phyloP scores from a whole-genome alignment of 2,797 vertebrate species.

The Anguilla marmorata region DNA sequence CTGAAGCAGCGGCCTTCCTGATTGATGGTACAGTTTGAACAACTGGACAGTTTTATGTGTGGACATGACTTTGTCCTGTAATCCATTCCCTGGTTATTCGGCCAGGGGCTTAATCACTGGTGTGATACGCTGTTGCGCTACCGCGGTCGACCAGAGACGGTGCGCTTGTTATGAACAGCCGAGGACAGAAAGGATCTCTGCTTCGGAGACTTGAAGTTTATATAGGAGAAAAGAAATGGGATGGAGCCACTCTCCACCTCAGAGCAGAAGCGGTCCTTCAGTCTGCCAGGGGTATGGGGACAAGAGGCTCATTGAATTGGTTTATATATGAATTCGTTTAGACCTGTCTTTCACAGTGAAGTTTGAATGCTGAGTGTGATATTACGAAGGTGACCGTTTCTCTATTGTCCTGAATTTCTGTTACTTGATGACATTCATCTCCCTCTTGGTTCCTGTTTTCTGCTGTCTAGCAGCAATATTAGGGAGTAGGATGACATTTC shows the following conservation, averaged over 20 bases:
- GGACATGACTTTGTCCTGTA: background rate
- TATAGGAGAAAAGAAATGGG: background rate
- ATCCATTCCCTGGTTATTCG: background rate
- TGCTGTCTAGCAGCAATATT: background rate
- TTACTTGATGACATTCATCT: background rate
- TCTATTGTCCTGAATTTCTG: background rate
- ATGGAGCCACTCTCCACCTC: background rate
- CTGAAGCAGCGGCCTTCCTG: background rate
- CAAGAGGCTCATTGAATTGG: background rate
- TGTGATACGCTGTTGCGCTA: too few species aligned
- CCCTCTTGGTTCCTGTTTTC: background rate
- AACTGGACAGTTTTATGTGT: background rate
- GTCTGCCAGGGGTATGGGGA: background rate
- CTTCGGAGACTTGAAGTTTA: background rate
- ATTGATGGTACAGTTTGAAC: background rate
- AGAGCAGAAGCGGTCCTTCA: background rate
- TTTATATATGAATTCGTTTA: background rate
- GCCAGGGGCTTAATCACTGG: background rate
- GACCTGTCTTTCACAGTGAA: background rate
- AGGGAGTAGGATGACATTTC: background rate
- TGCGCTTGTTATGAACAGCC: background rate
- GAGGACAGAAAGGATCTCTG: background rate
- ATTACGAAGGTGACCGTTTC: conserved; percentile 6
- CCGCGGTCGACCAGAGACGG: background rate
- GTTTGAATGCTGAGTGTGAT: background rate